These are phyloP conservation scores for Cryptocephalus moraei DNA, from an alignment of 2,888 invertebrate genomes.

Conservation along the genomic window DNA sequence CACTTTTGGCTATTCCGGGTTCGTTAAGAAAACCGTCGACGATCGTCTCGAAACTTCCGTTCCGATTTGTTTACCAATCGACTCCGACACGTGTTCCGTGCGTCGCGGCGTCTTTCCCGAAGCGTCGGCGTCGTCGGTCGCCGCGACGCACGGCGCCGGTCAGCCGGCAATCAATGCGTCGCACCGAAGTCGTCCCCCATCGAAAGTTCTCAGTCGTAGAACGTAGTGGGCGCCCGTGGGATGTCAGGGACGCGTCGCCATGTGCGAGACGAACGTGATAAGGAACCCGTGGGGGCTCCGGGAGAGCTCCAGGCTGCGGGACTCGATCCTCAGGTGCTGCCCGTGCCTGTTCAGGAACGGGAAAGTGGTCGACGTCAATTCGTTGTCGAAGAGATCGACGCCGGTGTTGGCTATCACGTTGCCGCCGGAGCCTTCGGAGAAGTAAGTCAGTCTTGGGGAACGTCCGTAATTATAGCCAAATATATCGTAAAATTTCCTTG, in stretches of 20 bases:
- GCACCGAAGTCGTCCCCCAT: no score
- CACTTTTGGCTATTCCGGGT: no score
- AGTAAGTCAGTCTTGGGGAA: constrained; percentile 8
- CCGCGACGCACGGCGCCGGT: constrained; percentile 26
- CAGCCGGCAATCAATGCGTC: constrained; percentile 25
- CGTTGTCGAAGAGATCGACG: constrained; percentile 16
- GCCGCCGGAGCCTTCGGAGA: constrained; percentile 17
- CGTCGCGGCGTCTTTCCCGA: constrained; percentile 6
- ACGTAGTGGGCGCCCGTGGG: no score
- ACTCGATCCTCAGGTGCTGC: constrained; percentile 18
- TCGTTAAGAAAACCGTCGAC: no score
- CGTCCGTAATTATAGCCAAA: no score
- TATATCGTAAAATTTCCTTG: no score
- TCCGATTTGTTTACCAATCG: no score
- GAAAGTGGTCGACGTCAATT: constrained; percentile 17
- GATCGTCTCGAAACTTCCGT: no score
- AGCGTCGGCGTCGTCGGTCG: constrained; percentile 12
- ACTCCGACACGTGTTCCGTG: no score
- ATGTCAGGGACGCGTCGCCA: background rate
- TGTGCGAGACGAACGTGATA: constrained; percentile 16
- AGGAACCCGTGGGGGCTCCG: constrained; percentile 23
- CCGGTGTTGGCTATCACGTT: constrained; percentile 30
- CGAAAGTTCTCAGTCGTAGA: no score
- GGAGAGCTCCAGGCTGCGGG: constrained; percentile 11
- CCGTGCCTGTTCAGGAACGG: constrained; percentile 14